phyloP scores from a whole-genome alignment of 2,888 invertebrate genomes.

The Ceratothoa steindachneri region DNA sequence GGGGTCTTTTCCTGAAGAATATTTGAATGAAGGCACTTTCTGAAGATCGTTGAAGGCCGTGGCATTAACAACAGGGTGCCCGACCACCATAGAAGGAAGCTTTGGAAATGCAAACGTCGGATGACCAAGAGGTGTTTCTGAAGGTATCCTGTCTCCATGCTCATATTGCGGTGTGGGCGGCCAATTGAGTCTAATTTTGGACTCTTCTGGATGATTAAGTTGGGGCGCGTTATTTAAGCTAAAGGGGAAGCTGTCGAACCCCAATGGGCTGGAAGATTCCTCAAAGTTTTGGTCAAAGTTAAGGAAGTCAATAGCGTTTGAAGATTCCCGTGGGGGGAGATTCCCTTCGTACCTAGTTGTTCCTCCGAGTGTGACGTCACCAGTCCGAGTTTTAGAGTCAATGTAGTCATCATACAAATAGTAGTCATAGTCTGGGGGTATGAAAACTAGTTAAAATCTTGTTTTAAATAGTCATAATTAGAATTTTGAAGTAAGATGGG shows the following conservation, averaged over 20 bases:
- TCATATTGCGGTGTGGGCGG: neutral
- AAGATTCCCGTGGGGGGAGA: neutral
- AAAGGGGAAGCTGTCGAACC: constrained; percentile 1
- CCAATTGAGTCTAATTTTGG: neutral
- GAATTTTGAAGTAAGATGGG: too few relatives aligned
- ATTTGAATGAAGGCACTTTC: too few relatives aligned
- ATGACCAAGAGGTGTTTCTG: neutral
- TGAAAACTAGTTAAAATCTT: neutral
- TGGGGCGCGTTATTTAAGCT: too few relatives aligned
- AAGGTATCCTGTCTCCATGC: neutral
- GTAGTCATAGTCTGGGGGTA: constrained; percentile 8
- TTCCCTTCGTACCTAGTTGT: neutral
- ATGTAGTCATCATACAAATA: neutral
- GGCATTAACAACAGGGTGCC: neutral
- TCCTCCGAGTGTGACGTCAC: neutral
- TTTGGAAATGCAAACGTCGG: neutral
- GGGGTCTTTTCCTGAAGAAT: neutral
- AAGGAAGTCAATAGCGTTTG: neutral
- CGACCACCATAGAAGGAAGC: neutral
- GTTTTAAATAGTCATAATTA: too few relatives aligned
- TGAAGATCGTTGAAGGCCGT: neutral
- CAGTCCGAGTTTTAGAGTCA: neutral
- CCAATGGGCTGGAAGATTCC: neutral
- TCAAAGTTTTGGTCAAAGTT: neutral
- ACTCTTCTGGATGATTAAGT: neutral